A percentile compares a stretch with the other conserved stretches of the same genome.
phyloP scores from a whole-genome alignment of 64 coral and sea anemone genomes.

The Pachyseris speciosa region DNA sequence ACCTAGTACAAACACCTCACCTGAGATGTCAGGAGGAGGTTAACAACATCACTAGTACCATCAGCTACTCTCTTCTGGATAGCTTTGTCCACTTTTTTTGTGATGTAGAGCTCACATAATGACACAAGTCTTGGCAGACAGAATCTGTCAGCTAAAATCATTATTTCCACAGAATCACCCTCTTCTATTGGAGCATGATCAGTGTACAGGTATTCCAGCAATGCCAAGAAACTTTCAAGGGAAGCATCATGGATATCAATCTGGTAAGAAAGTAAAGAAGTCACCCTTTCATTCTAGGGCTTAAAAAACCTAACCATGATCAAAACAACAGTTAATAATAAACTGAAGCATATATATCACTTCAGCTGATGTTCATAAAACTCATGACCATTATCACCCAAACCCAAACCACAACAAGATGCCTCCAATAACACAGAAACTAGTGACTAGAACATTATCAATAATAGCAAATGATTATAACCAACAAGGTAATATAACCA shows the following conservation, averaged over 20 bases:
- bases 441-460: no score
- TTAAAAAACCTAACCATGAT: no score
- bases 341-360: no score
- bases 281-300: no score
- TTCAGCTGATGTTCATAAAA: no score
- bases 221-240: conserved; percentile 72
- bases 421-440: no score
- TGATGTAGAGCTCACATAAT: conserved; percentile 86
- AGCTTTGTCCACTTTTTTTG: conserved; percentile 75
- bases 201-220: conserved; percentile 88
- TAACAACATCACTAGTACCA: conserved; percentile 65
- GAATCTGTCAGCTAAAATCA: conserved; percentile 93
- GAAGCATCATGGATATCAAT: conserved; percentile 59
- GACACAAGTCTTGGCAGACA: conserved; percentile 84
- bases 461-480: no score
- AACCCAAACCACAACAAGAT: no score
- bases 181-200: conserved; percentile 90
- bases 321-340: no score
- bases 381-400: no score
- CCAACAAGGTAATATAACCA: no score
- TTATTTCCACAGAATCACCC: conserved; percentile 80
- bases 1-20: no score
- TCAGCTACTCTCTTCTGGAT: conserved; percentile 79
- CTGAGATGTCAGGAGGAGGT: conserved; percentile 75
- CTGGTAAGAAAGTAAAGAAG: conserved; percentile 24